Conservation (phyloP, 2,888 invertebrate genomes). For the Phrixothrix hirtus region DNA sequence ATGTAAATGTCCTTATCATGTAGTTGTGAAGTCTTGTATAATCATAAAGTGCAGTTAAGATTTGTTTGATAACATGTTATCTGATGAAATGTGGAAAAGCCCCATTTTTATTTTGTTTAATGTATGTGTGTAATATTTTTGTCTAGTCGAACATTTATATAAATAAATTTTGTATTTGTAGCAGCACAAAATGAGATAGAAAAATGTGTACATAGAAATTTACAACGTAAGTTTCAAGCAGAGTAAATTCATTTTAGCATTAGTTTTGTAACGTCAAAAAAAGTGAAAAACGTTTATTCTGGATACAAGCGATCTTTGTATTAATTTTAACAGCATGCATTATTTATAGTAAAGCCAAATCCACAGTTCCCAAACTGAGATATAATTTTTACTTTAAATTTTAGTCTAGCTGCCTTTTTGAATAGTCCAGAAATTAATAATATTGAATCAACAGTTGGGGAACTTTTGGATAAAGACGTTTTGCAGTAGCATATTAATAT, state of each 20-base stretch:
- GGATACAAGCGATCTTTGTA: constrained; percentile 5
- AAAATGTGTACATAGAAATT: constrained; percentile 14
- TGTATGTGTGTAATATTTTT: constrained; percentile 4
- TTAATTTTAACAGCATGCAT: neutral
- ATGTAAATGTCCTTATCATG: no score
- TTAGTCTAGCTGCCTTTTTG: no score
- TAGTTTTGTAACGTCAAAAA: constrained; percentile 8
- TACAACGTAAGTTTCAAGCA: neutral
- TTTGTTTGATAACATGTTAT: no score
- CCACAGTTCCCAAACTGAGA: no score
- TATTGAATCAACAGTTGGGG: no score
- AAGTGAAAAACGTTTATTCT: constrained; percentile 7
- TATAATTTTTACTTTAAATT: no score
- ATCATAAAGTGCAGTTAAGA: no score
- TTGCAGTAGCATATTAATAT: neutral
- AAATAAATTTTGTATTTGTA: constrained; percentile 10
- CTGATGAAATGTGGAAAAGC: no score
- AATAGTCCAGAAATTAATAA: no score
- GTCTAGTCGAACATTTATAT: constrained; percentile 9
- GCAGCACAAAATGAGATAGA: constrained; percentile 12
- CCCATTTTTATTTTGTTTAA: no score
- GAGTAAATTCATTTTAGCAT: constrained; percentile 2
- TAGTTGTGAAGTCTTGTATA: no score
- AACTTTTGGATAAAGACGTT: neutral
- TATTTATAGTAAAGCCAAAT: no score